Evolutionary conservation across 2,888 invertebrate species (phyloP).

Genomic region (Strigamia crassipes): DNA sequence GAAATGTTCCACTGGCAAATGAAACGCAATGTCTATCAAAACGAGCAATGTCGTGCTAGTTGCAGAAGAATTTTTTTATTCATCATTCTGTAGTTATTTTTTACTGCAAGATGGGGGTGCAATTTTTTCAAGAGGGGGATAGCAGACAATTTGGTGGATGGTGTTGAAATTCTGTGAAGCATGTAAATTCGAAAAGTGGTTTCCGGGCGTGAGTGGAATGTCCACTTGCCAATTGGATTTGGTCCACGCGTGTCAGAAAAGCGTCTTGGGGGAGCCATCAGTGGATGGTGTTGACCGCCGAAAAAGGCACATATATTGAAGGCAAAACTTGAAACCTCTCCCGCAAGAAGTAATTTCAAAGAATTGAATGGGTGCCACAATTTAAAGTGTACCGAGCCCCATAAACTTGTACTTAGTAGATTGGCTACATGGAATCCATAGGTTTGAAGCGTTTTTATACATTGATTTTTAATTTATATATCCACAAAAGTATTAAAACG

Average conservation of each 20-base stretch:
- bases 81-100: not conserved
- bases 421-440: not conserved
- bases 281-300: slow-evolving; percentile 35
- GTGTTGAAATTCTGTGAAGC: slow-evolving; percentile 42
- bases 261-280: slow-evolving; percentile 34
- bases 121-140: slow-evolving; percentile 18
- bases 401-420: not conserved
- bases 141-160: slow-evolving; percentile 34
- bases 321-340: slow-evolving; percentile 32
- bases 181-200: slow-evolving; percentile 42
- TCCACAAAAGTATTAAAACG: too few species aligned
- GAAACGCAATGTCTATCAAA: not conserved
- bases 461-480: too few species aligned
- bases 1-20: too few species aligned
- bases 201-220: slow-evolving; percentile 42
- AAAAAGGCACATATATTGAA: slow-evolving; percentile 25
- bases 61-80: not conserved
- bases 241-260: slow-evolving; percentile 39
- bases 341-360: slow-evolving; percentile 13
- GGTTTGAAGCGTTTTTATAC: too few species aligned
- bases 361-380: slow-evolving; percentile 34
- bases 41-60: not conserved
- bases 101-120: not conserved
- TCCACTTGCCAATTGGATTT: slow-evolving; percentile 42
- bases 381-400: not conserved